These are phyloP conservation scores for Pollimyrus isidori DNA, from an alignment of 2,113 vertebrate species.

Conservation along the genomic window DNA sequence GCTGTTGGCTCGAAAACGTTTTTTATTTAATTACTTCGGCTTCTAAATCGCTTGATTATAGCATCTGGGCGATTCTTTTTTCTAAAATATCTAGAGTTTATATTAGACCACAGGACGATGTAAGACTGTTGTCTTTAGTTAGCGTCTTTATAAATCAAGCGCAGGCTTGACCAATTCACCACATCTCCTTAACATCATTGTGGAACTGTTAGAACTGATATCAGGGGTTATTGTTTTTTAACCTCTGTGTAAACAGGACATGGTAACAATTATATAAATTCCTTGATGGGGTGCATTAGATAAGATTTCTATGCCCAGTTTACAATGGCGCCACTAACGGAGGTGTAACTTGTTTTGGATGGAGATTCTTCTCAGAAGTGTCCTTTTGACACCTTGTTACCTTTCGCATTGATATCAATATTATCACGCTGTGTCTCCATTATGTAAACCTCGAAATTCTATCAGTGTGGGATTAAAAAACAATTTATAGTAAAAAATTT, in stretches of 20 bases:
- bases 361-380: not conserved
- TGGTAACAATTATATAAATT: not conserved
- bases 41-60: not conserved
- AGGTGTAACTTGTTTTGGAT: not conserved
- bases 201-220: not conserved
- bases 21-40: not conserved
- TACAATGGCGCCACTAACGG: not conserved
- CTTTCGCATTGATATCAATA: not conserved
- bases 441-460: not conserved
- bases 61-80: not conserved
- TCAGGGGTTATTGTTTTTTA: not conserved
- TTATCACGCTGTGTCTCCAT: not conserved
- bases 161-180: not conserved
- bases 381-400: not conserved
- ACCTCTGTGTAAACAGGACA: not conserved
- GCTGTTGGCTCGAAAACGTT: not conserved
- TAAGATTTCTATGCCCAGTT: not conserved
- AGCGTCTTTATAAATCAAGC: not conserved
- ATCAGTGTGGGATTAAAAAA: not conserved
- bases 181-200: not conserved
- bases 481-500: not conserved
- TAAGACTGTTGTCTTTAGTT: not conserved
- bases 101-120: not conserved
- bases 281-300: not conserved
- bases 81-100: not conserved